These are phyloP conservation scores for Megalopta genalis DNA, from an alignment of 1,140 invertebrate genomes.

Conservation along the genomic window DNA sequence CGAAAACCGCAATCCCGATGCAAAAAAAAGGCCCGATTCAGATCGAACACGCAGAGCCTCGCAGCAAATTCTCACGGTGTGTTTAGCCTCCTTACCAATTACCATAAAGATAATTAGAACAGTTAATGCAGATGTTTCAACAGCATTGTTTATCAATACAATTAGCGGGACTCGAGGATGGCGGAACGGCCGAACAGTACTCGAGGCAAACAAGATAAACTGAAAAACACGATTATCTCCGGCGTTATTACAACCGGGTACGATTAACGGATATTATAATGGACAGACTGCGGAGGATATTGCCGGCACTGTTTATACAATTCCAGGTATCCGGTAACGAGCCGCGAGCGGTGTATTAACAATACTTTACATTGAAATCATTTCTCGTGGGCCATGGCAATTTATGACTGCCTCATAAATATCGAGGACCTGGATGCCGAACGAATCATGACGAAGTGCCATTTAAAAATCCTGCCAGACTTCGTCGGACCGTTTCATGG, in stretches of 20 bases:
- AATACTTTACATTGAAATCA: constrained; percentile 26
- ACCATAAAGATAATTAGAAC: background rate
- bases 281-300: background rate
- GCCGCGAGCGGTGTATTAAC: constrained; percentile 8
- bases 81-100: background rate
- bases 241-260: background rate
- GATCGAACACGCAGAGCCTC: background rate
- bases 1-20: no score
- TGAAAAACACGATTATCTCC: background rate
- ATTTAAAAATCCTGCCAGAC: constrained; percentile 3
- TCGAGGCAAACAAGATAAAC: background rate
- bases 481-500: background rate
- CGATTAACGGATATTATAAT: constrained; percentile 22
- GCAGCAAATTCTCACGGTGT: background rate
- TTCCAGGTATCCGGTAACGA: background rate
- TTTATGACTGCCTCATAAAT: constrained; percentile 29
- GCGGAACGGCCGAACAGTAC: background rate
- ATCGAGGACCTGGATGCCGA: background rate
- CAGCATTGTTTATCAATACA: no score
- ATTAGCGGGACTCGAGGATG: background rate
- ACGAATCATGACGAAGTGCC: background rate
- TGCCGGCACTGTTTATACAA: constrained; percentile 14
- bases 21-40: background rate
- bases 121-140: background rate
- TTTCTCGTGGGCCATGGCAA: background rate